Conservation (phyloP, 2,797 vertebrate species). For the Acrossocheilus wenchowensis region DNA sequence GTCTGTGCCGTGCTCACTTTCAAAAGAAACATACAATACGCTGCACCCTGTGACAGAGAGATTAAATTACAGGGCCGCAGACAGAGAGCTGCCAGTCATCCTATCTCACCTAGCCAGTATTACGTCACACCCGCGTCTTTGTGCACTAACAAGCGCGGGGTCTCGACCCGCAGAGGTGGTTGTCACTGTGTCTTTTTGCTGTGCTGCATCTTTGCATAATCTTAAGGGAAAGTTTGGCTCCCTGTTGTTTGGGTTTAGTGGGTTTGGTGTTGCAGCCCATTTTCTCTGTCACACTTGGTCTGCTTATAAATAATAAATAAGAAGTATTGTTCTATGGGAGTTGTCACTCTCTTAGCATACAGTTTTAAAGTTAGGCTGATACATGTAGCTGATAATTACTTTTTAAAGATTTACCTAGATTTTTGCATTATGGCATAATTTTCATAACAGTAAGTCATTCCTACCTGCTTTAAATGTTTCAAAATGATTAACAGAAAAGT, state of each 20-base stretch:
- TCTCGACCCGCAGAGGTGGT: not conserved
- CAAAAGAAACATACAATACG: conserved; percentile 52
- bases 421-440: too few species aligned
- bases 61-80: conserved; percentile 57
- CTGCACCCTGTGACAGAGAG: conserved; percentile 41
- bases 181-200: not conserved
- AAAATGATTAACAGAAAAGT: too few species aligned
- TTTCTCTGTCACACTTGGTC: not conserved
- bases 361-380: not conserved
- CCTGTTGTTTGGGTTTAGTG: conserved; percentile 1
- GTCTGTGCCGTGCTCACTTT: conserved; percentile 45
- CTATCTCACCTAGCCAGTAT: conserved; percentile 47
- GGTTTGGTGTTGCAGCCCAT: not conserved
- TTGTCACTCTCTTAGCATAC: not conserved
- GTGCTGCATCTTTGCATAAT: conserved; percentile 28
- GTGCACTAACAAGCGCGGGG: not conserved
- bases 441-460: too few species aligned
- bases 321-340: not conserved
- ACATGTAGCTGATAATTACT: not conserved
- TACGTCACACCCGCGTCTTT: conserved; percentile 28
- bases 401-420: too few species aligned
- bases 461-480: too few species aligned
- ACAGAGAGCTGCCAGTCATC: conserved; percentile 51
- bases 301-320: conserved; percentile 3
- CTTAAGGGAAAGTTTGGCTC: conserved; percentile 18